Conservation (phyloP, 2,888 invertebrate genomes). For the Phymatocera aterrima region DNA sequence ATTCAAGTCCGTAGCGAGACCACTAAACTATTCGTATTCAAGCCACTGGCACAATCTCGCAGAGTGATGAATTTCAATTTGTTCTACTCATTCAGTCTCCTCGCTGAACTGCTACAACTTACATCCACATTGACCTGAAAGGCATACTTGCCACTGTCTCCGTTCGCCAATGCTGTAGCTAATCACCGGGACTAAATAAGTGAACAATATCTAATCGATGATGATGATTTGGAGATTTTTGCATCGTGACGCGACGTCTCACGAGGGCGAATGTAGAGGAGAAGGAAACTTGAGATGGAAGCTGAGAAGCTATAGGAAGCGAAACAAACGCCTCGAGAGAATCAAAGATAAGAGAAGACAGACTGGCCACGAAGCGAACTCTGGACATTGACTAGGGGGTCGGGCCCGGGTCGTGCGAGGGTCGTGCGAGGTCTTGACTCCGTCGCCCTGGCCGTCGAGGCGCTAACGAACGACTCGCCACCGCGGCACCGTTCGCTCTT, state of each 20-base stretch:
- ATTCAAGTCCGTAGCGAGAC: slow-evolving; percentile 58
- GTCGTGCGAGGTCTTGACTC: slow-evolving; percentile 40
- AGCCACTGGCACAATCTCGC: slow-evolving; percentile 58
- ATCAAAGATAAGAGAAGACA: slow-evolving; percentile 34
- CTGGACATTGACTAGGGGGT: slow-evolving; percentile 31
- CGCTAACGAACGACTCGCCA: slow-evolving; percentile 65
- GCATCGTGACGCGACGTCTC: too few species aligned
- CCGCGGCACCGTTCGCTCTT: slow-evolving; percentile 36
- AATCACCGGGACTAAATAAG: too few species aligned
- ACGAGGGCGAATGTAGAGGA: not conserved
- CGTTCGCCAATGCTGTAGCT: not conserved
- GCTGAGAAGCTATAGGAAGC: slow-evolving; percentile 2
- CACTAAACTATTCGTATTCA: slow-evolving; percentile 65
- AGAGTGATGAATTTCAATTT: slow-evolving; percentile 56
- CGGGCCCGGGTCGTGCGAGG: slow-evolving; percentile 25
- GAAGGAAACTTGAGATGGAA: not conserved
- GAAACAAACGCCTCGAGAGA: slow-evolving; percentile 23
- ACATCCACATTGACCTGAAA: not conserved
- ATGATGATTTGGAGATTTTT: too few species aligned
- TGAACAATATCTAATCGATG: too few species aligned
- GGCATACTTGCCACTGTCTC: not conserved
- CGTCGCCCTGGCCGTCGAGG: slow-evolving; percentile 48
- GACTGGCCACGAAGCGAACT: slow-evolving; percentile 32
- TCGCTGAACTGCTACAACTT: too few species aligned
- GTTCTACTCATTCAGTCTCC: not conserved